Conservation (phyloP, 2,888 invertebrate genomes). For the Pogonocherus hispidulus region DNA sequence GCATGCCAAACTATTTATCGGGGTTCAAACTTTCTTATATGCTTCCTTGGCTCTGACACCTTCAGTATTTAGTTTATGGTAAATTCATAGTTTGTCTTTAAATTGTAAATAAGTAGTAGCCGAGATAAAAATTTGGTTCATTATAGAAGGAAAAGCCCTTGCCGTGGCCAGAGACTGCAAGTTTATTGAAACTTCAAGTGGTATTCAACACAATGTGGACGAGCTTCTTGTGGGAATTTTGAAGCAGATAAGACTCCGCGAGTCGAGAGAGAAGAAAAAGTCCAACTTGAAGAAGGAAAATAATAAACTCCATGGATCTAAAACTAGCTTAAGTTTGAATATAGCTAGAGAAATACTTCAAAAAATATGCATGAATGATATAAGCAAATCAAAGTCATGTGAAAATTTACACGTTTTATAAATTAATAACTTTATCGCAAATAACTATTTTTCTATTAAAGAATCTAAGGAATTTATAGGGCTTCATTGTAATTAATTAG, state of each 20-base stretch:
- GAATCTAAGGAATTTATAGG: constrained; percentile 10
- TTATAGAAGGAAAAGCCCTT: constrained; percentile 89
- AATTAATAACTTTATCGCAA: constrained; percentile 46
- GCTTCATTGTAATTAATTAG: too few relatives aligned
- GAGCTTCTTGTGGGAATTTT: constrained; percentile 94
- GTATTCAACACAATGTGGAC: constrained; percentile 96
- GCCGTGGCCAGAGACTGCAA: constrained; percentile 92
- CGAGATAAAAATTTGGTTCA: background rate
- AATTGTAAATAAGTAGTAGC: too few relatives aligned
- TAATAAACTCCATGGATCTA: constrained; percentile 80
- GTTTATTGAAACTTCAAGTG: constrained; percentile 96
- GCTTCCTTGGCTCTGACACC: too few relatives aligned
- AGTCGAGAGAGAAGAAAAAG: constrained; percentile 77
- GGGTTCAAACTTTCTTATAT: too few relatives aligned
- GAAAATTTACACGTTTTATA: constrained; percentile 88
- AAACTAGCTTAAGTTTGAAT: constrained; percentile 85
- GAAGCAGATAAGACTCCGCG: constrained; percentile 88
- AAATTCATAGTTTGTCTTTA: too few relatives aligned
- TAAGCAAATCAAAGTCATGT: constrained; percentile 88
- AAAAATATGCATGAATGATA: constrained; percentile 75
- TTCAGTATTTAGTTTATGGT: too few relatives aligned
- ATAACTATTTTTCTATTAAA: constrained; percentile 28
- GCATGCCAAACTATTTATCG: too few relatives aligned
- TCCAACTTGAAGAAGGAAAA: constrained; percentile 59
- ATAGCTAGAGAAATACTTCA: constrained; percentile 86